phyloP scores from a whole-genome alignment of 2,113 vertebrate genomes.

The Odontophorus gujanensis region DNA sequence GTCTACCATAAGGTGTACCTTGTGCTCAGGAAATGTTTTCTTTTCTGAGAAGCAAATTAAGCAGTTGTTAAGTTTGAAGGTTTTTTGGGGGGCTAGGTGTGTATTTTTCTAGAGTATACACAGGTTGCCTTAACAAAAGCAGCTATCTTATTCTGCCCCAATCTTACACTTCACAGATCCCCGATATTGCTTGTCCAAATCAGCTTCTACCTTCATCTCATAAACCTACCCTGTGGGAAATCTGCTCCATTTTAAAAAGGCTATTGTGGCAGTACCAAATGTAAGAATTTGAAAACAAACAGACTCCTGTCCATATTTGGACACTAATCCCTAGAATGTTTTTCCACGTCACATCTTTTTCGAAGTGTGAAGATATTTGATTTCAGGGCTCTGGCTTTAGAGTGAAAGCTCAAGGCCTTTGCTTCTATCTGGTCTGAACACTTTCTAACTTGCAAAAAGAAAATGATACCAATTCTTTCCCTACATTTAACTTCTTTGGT shows the following conservation, averaged over 20 bases:
- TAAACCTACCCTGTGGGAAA: conserved; percentile 31
- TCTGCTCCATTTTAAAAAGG: conserved; percentile 1
- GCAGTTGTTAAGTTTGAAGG: fast-evolving
- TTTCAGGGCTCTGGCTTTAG: not conserved
- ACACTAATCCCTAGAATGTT: not conserved
- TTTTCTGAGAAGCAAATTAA: not conserved
- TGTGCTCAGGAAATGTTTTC: no score
- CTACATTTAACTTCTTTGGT: not conserved
- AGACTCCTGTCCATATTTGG: not conserved
- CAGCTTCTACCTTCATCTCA: not conserved
- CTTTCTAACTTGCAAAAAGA: not conserved
- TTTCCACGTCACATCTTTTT: not conserved
- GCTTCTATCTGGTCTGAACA: not conserved
- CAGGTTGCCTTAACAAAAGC: not conserved
- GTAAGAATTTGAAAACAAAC: not conserved
- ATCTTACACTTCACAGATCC: not conserved
- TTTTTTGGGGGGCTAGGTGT: not conserved
- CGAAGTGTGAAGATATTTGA: not conserved
- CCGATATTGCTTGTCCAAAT: not conserved
- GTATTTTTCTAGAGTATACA: not conserved
- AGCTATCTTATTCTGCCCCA: not conserved
- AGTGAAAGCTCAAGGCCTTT: not conserved
- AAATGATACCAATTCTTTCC: not conserved
- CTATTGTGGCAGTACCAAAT: not conserved
- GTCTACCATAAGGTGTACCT: not conserved